These are phyloP conservation scores for Trichomycterus rosablanca DNA, from an alignment of 2,113 vertebrate genomes.

Conservation along the genomic window DNA sequence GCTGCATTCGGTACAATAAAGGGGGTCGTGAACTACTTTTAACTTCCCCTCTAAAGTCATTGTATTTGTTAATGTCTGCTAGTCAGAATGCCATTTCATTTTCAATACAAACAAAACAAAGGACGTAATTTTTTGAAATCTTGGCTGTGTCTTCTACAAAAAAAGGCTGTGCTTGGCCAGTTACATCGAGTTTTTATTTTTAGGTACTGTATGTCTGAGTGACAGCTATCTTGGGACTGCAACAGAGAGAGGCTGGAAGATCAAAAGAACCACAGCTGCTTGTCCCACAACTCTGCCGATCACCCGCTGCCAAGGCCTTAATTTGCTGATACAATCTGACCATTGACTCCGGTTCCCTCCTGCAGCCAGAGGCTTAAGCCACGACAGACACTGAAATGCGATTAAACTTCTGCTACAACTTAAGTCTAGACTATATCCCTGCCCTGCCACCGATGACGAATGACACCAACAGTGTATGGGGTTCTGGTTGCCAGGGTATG, in stretches of 20 bases:
- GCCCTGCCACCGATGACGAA: conserved; percentile 1
- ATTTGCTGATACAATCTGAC: conserved; percentile 48
- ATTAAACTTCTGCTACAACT: conserved; percentile 34
- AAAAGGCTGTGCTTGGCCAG: too few relatives aligned
- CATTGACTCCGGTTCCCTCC: conserved; percentile 38
- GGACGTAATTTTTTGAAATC: too few relatives aligned
- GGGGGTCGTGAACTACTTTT: conserved; percentile 53
- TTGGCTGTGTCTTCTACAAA: too few relatives aligned
- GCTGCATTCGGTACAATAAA: conserved; percentile 80
- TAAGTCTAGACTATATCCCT: conserved; percentile 36
- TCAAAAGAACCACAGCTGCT: conserved; percentile 47
- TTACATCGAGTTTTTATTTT: conserved; percentile 33
- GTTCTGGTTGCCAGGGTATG: conserved; percentile 27
- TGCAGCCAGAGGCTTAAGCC: conserved; percentile 32
- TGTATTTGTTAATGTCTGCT: conserved; percentile 25
- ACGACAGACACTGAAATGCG: conserved; percentile 30
- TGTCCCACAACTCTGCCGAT: conserved; percentile 41
- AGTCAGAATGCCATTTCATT: too few relatives aligned
- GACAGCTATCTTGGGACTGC: conserved; percentile 43
- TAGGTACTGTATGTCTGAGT: conserved; percentile 38
- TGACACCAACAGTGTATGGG: neutral
- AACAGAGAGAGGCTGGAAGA: conserved; percentile 40
- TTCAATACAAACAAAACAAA: too few relatives aligned
- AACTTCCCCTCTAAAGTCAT: conserved; percentile 35
- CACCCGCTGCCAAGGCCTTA: conserved; percentile 42